phyloP scores from a whole-genome alignment of 2,888 invertebrate species.

The Aelia acuminata region DNA sequence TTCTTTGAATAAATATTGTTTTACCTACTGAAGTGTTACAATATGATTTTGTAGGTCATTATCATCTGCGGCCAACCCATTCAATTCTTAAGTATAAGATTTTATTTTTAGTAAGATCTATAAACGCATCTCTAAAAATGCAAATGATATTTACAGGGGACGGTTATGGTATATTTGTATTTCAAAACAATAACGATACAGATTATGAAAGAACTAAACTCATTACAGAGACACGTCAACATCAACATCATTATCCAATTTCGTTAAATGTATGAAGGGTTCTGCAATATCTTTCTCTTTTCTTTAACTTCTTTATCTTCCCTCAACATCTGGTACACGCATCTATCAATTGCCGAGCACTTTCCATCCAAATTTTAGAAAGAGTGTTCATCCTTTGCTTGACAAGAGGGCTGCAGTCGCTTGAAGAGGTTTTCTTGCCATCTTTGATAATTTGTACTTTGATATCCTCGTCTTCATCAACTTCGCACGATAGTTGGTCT shows the following conservation, averaged over 20 bases:
- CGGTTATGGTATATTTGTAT: background rate
- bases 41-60: too few relatives aligned
- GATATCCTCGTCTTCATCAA: constrained; percentile 17
- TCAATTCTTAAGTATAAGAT: too few relatives aligned
- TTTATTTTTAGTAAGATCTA: too few relatives aligned
- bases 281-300: too few relatives aligned
- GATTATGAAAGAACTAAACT: background rate
- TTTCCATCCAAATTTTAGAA: constrained; percentile 54
- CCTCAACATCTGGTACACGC: background rate
- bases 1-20: too few relatives aligned
- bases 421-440: background rate
- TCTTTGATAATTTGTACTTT: constrained; percentile 36
- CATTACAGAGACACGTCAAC: background rate
- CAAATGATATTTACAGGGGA: background rate
- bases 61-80: too few relatives aligned
- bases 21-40: too few relatives aligned
- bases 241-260: background rate
- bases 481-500: constrained; percentile 5
- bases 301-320: background rate
- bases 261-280: too few relatives aligned
- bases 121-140: too few relatives aligned
- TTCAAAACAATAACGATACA: background rate
- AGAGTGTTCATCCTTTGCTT: constrained; percentile 32
- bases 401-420: background rate
- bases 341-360: constrained; percentile 51